phyloP scores from a whole-genome alignment of 2,888 invertebrate genomes.

The Cordilura impudica region DNA sequence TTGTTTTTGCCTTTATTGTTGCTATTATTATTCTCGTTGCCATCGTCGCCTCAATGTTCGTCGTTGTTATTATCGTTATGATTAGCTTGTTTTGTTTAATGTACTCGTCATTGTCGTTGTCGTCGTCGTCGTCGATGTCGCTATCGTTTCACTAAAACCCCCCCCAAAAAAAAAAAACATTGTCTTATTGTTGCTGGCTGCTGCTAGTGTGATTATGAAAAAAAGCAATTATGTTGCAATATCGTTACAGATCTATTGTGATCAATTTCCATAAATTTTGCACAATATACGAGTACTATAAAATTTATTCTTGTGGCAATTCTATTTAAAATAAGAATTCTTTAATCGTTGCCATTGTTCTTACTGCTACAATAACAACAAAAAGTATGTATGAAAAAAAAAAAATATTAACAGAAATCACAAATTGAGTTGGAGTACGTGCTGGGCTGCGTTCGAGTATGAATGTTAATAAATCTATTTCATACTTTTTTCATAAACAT shows the following conservation, averaged over 20 bases:
- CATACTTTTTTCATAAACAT: not conserved
- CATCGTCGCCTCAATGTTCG: slow-evolving; percentile 43
- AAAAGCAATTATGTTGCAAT: slow-evolving; percentile 59
- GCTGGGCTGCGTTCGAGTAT: slow-evolving; percentile 13
- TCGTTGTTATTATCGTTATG: slow-evolving; percentile 57
- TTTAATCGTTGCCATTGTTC: slow-evolving; percentile 58
- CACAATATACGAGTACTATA: slow-evolving; percentile 45
- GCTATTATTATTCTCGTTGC: slow-evolving; percentile 19
- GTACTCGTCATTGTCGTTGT: slow-evolving; percentile 34
- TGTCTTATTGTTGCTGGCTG: slow-evolving; percentile 9
- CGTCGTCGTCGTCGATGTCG: not conserved
- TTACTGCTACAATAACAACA: not conserved
- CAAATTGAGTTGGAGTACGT: slow-evolving; percentile 40
- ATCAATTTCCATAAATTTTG: slow-evolving; percentile 62
- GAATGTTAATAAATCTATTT: slow-evolving; percentile 26
- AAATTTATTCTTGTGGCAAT: slow-evolving; percentile 49
- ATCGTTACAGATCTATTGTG: slow-evolving; percentile 61
- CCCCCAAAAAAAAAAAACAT: not conserved
- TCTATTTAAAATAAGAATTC: slow-evolving; percentile 48
- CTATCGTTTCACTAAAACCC: slow-evolving; percentile 27
- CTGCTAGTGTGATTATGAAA: slow-evolving; percentile 45
- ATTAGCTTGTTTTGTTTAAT: slow-evolving; percentile 60
- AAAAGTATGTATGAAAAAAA: not conserved
- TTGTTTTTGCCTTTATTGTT: slow-evolving; percentile 44
- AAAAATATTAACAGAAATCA: slow-evolving; percentile 19